Conservation (phyloP, 2,888 invertebrate genomes). For the Himalopsyche tibetana region DNA sequence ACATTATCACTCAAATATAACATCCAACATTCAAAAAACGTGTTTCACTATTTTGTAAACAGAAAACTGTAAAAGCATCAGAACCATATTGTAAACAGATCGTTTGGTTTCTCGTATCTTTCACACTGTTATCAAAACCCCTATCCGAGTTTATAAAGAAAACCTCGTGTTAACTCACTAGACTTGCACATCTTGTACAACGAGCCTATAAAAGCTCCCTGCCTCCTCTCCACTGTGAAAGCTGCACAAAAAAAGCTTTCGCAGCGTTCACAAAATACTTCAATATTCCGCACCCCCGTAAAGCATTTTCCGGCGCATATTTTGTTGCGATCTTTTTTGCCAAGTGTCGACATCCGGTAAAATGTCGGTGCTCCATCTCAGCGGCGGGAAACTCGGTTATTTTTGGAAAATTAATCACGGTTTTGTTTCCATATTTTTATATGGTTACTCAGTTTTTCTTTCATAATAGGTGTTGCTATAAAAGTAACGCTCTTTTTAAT, state of each 20-base stretch:
- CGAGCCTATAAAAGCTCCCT: slow-evolving; percentile 15
- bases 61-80: not conserved
- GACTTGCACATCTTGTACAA: slow-evolving; percentile 16
- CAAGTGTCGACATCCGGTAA: slow-evolving; percentile 60
- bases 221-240: not conserved
- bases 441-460: too few species aligned
- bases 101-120: not conserved
- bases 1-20: too few species aligned
- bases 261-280: slow-evolving; percentile 22
- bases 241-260: slow-evolving; percentile 30
- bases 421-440: too few species aligned
- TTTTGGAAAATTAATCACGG: not conserved
- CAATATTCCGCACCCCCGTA: slow-evolving; percentile 48
- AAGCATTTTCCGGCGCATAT: slow-evolving; percentile 55
- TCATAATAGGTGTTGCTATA: too few species aligned
- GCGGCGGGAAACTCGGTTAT: slow-evolving; percentile 19
- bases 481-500: too few species aligned
- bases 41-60: not conserved
- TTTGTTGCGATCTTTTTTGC: slow-evolving; percentile 51
- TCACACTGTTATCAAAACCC: not conserved
- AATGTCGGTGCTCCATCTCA: slow-evolving; percentile 35
- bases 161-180: not conserved
- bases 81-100: not conserved
- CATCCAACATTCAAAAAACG: too few species aligned
- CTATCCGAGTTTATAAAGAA: not conserved